phyloP scores from a whole-genome alignment of 2,888 invertebrate genomes.

The Sympetrum striolatum region DNA sequence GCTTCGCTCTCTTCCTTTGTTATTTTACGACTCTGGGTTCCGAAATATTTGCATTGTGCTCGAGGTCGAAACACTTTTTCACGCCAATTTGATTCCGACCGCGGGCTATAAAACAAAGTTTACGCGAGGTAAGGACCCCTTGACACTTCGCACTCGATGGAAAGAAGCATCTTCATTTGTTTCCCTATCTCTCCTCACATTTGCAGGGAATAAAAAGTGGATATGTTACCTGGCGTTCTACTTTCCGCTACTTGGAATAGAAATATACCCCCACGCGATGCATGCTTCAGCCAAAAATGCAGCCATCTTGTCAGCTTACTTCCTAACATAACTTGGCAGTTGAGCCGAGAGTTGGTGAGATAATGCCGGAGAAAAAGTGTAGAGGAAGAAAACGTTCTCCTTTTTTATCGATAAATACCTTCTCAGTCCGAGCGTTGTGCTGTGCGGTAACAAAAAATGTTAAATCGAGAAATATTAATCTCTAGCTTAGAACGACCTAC shows the following conservation, averaged over 20 bases:
- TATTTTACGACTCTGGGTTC: slow-evolving; percentile 2
- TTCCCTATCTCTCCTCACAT: neutral
- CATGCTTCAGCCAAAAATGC: no score
- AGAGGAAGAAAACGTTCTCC: no score
- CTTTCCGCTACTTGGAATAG: neutral
- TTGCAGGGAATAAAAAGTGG: neutral
- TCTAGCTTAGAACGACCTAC: no score
- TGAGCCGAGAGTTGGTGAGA: no score
- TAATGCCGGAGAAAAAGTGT: no score
- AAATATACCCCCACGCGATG: no score
- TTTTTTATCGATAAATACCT: no score
- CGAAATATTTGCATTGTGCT: slow-evolving; percentile 25
- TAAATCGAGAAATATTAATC: no score
- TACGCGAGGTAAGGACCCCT: neutral
- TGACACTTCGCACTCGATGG: neutral
- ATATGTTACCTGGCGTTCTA: neutral
- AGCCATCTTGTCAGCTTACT: no score
- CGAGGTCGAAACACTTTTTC: neutral
- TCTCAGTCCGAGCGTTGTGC: no score
- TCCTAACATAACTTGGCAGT: no score
- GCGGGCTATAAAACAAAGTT: neutral
- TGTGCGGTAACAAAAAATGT: no score
- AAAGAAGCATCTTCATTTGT: neutral
- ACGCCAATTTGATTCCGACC: neutral
- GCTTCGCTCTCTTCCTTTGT: neutral